These are phyloP conservation scores for Agonopterix subpropinquella DNA, from an alignment of 2,888 invertebrate species.

Conservation along the genomic window DNA sequence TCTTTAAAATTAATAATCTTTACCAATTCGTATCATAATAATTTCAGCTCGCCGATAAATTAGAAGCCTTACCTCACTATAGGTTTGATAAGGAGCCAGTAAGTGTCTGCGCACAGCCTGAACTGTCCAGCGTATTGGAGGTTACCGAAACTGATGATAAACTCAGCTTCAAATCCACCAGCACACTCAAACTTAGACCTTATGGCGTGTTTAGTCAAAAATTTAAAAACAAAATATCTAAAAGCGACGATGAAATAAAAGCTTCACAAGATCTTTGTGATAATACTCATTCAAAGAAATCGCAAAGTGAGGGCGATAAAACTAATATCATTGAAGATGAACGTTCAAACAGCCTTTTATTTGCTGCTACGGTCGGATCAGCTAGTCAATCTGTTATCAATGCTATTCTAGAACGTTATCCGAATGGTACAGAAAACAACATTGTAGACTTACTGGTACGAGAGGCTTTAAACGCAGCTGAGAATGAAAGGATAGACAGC, in stretches of 20 bases:
- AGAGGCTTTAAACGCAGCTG: conserved; percentile 35
- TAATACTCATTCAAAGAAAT: neutral
- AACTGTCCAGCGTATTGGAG: conserved; percentile 46
- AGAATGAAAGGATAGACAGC: conserved; percentile 19
- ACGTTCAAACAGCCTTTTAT: conserved; percentile 29
- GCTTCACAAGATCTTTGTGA: neutral
- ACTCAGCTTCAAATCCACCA: conserved; percentile 17
- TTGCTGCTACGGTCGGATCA: conserved; percentile 39
- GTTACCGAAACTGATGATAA: conserved; percentile 33
- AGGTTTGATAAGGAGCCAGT: conserved; percentile 34
- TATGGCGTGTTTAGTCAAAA: conserved; percentile 27
- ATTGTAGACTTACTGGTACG: conserved; percentile 35
- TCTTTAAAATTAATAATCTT: too few species aligned
- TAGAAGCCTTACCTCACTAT: conserved; percentile 37
- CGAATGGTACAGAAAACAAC: conserved; percentile 30
- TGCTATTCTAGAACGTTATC: conserved; percentile 37
- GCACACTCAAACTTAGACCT: conserved; percentile 22
- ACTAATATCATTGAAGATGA: conserved; percentile 14
- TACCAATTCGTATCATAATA: too few species aligned
- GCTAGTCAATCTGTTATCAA: conserved; percentile 41
- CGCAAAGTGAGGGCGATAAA: conserved; percentile 3
- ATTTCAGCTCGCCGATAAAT: conserved; percentile 51
- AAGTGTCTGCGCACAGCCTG: conserved; percentile 35
- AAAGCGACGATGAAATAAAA: conserved; percentile 3
- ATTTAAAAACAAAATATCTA: conserved; percentile 6